Conservation (phyloP, 2,113 vertebrate genomes). For the Xiphias gladius region DNA sequence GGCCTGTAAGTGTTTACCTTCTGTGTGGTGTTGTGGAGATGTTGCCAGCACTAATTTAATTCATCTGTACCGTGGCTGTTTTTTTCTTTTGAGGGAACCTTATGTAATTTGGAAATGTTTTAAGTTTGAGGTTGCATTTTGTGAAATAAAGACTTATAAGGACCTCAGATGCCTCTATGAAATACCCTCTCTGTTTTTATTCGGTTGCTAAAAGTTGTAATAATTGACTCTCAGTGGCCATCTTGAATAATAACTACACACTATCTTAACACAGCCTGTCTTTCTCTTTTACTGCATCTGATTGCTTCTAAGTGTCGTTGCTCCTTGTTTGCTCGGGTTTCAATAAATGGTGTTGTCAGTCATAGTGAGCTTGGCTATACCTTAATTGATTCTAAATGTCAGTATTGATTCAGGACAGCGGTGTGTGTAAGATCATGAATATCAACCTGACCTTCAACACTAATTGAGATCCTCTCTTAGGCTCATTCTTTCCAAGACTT, state of each 20-base stretch:
- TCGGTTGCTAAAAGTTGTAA: slow-evolving; percentile 21
- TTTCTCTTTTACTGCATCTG: background rate
- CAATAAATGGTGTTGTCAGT: slow-evolving; percentile 33
- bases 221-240: slow-evolving; percentile 16
- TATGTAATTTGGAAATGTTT: slow-evolving; percentile 64
- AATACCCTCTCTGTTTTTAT: slow-evolving; percentile 32
- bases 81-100: slow-evolving; percentile 44
- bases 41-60: slow-evolving; percentile 76
- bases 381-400: slow-evolving; percentile 62
- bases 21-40: slow-evolving; percentile 69
- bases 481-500: slow-evolving; percentile 28
- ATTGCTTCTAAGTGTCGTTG: background rate
- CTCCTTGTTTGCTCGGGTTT: slow-evolving; percentile 29
- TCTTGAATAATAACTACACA: slow-evolving; percentile 8
- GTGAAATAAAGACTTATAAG: slow-evolving; percentile 39
- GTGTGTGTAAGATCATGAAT: slow-evolving; percentile 31
- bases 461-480: slow-evolving; percentile 53
- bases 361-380: slow-evolving; percentile 10
- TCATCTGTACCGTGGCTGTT: slow-evolving; percentile 58
- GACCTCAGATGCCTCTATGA: slow-evolving; percentile 23
- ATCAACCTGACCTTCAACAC: slow-evolving; percentile 46
- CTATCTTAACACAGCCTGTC: background rate
- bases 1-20: slow-evolving; percentile 74
- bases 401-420: slow-evolving; percentile 50
- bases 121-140: slow-evolving; percentile 48